phyloP scores from a whole-genome alignment of 2,797 vertebrate species.

The Potorous gilbertii region DNA sequence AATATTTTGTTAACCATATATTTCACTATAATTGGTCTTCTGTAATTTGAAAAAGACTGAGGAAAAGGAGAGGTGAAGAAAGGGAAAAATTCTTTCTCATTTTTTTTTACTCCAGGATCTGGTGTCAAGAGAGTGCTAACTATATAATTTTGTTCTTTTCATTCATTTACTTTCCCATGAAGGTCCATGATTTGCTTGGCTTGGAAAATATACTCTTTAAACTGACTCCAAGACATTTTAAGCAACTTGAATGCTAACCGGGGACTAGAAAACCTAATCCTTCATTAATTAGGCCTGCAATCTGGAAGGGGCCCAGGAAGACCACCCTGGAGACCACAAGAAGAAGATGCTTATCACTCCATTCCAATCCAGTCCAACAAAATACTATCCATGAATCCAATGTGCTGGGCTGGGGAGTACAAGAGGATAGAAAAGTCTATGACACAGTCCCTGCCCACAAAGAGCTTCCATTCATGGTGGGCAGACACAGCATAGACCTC shows the following conservation, averaged over 20 bases:
- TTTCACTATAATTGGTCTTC: background rate
- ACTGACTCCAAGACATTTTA: background rate
- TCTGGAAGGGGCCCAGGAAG: background rate
- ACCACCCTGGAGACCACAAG: background rate
- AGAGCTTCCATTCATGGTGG: background rate
- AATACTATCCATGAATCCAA: background rate
- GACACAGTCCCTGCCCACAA: background rate
- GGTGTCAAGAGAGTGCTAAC: background rate
- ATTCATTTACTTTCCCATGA: slow-evolving; percentile 64
- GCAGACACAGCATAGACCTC: background rate
- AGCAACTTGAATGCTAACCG: background rate
- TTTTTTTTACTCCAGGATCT: background rate
- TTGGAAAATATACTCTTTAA: background rate
- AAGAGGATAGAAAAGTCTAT: background rate
- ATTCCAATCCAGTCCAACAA: background rate
- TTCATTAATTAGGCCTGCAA: background rate
- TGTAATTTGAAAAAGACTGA: background rate
- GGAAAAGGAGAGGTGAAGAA: background rate
- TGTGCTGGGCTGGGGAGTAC: background rate
- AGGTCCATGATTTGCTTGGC: slow-evolving; percentile 57
- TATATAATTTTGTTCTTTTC: background rate
- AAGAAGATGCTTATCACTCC: background rate
- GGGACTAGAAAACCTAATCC: background rate
- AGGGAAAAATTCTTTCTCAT: background rate
- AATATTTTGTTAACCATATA: background rate